A percentile compares a stretch with the other conserved stretches of the same genome.
phyloP scores from a whole-genome alignment of 2,797 vertebrate genomes.

The Champsocephalus esox region DNA sequence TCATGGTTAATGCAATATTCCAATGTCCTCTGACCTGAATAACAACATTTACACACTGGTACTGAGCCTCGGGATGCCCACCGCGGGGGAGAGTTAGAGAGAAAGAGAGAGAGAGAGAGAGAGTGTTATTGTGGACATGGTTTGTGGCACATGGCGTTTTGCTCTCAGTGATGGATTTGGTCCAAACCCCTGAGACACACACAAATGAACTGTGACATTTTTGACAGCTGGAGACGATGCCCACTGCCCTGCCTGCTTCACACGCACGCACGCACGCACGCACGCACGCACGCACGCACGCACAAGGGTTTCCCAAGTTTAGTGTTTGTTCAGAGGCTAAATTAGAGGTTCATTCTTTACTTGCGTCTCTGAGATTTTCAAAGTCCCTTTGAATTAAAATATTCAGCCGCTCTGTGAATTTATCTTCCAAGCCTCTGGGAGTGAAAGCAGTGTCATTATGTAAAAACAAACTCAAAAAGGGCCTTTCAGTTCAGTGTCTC shows the following conservation, averaged over 20 bases:
- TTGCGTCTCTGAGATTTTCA: not conserved
- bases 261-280: constrained; percentile 20
- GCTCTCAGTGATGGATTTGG: constrained; percentile 77
- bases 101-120: constrained; percentile 32
- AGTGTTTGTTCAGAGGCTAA: not conserved
- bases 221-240: constrained; percentile 76
- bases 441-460: constrained; percentile 10
- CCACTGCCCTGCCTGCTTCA: constrained; percentile 34
- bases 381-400: constrained; percentile 6
- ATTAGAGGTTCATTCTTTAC: not conserved
- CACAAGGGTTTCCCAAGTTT: not conserved
- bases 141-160: constrained; percentile 75
- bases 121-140: constrained; percentile 55
- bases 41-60: constrained; percentile 65
- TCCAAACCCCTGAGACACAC: constrained; percentile 76
- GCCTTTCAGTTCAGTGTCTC: not conserved
- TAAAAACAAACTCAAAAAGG: constrained; percentile 4
- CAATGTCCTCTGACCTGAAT: constrained; percentile 72
- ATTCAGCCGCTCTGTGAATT: constrained; percentile 1
- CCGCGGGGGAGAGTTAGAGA: constrained; percentile 19
- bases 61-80: constrained; percentile 44
- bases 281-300: constrained; percentile 7
- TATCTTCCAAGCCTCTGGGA: constrained; percentile 12
- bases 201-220: constrained; percentile 80
- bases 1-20: constrained; percentile 62